Evolutionary conservation across 2,797 vertebrate genomes (phyloP), one percentile per base, ranked within the genome.

Genomic region (Microctenopoma stevenorrisi): DNA sequence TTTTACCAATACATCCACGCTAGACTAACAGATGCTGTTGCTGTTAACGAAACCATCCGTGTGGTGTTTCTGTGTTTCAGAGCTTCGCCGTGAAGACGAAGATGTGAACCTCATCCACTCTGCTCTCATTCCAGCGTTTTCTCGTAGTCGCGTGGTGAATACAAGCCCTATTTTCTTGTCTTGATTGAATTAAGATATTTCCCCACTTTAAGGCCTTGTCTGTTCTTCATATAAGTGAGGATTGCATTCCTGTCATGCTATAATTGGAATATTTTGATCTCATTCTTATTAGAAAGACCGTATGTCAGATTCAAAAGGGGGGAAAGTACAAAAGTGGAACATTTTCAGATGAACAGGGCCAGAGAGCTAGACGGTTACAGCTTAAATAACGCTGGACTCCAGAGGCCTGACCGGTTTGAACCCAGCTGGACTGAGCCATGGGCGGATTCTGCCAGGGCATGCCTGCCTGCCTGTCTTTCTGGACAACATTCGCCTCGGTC

Each of bases 401-500:
- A 55, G 38, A 55, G 68, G 53, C 61, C 55, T 54, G 59, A 51
- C 56, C 61, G 51, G 64, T 64, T 51, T 64, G 54, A 78, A 43
- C 54, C 48, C 79, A 81, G 72, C 76, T 73, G 78, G 53, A 68
- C 76, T 35, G 60, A 72, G 63, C 44, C 69, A 67, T 42, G 42
- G 9, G 37, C 40, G 1, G 72, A 46, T 76, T 72, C 57, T 56
- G 44, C 35, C 25, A 37, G 49, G 60, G 66, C 64, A 49, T n/a
- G 44, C 28, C 67, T 42, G 68, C 3, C 35, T 53, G 57, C 35
- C 22, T 15, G 33, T 33, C 42, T 73, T 7, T 57, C 55, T 72
- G 67, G 28, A 74, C 48, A 56, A 59, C 42, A 74, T 67, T 70
- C 48, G 14, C 68, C 59, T 64, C 64, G 22, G 0, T 64, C 46